phyloP scores from a whole-genome alignment of 2,797 vertebrate genomes.

The Gobio occitaniae region DNA sequence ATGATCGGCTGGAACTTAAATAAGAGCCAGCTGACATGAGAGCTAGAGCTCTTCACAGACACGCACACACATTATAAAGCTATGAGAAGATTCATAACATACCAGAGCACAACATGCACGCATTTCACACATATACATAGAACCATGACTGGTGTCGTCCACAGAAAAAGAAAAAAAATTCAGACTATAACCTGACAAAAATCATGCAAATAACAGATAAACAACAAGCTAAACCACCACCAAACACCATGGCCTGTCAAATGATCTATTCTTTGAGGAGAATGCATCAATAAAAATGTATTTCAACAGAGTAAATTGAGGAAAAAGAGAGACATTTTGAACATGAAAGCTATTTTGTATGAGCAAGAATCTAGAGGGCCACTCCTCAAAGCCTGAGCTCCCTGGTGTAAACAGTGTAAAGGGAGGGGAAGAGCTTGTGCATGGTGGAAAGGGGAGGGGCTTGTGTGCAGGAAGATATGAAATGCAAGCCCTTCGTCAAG shows the following conservation, averaged over 20 bases:
- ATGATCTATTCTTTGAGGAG: not conserved
- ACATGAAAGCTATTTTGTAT: conserved; percentile 18
- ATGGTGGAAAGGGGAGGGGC: conserved; percentile 5
- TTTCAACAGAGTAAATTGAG: not conserved
- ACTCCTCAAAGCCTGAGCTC: conserved; percentile 12
- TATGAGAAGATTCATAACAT: not conserved
- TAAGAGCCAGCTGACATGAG: conserved; percentile 50
- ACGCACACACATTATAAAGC: not conserved
- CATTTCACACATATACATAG: not conserved
- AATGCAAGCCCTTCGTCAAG: not conserved
- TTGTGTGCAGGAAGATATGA: not conserved
- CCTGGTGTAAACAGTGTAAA: conserved; percentile 29
- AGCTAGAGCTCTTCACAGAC: conserved; percentile 17
- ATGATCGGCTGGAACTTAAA: conserved; percentile 52
- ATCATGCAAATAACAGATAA: conserved; percentile 5
- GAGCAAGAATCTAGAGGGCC: not conserved
- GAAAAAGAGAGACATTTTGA: not conserved
- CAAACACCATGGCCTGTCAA: not conserved
- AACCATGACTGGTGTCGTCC: not conserved
- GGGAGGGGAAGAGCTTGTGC: conserved; percentile 11
- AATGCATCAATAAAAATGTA: not conserved
- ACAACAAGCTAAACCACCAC: not conserved
- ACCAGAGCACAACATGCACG: not conserved
- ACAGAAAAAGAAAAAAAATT: not conserved
- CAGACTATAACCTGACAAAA: not conserved